Base-by-base conservation (phyloP, 2,113 vertebrate genomes). In the Triplophysa dalaica region DNA sequence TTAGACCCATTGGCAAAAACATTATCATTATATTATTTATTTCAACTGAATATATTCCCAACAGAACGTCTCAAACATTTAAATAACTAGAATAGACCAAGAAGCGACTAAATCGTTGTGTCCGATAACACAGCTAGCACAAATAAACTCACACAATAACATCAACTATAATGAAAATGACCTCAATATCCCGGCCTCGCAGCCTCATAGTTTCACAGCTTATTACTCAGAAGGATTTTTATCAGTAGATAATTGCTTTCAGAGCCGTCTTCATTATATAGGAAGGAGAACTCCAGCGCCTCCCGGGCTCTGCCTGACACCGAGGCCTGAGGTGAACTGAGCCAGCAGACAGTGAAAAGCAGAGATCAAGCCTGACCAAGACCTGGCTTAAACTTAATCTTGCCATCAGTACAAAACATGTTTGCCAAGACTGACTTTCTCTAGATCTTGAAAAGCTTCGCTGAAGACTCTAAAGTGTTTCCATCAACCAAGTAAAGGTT, bases 161-260 rank as follows among this genome's bases (percentile, higher is more conserved):
- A 75, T 75, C 79, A 61, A 62, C 73, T 83, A 78, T 85, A 83
- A 85, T 83, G 81, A 81, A 85, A 85, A 83, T 77, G 79, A 85
- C 84, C 81, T 72, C 81, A 81, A 83, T 81, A 83, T 81, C 82
- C 63, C 81, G 81, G 64, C 29, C 21, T 68, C 62, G 41, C 78
- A 75, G 77, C 72, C 81, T 79, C 54, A 10, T 29, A 68, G 33
- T 68, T 66, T 61, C 54, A 52, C 41, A 70, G 79, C 81, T 75
- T 78, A 83, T 72, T 81, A 79, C 81, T 76, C 29, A 79, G 72
- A 38, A 41, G 26, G 65, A 85, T 83, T 72, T 70, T 67, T 83
- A 85, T 81, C 79, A 67, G 65, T 81, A 45, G 70, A 75, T 85
- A 85, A 85, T 85, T 85, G 79, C 75, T 85, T 78, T 83, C 70